Conservation (phyloP, 2,888 invertebrate genomes). For the Didymodactylos carnosus region DNA sequence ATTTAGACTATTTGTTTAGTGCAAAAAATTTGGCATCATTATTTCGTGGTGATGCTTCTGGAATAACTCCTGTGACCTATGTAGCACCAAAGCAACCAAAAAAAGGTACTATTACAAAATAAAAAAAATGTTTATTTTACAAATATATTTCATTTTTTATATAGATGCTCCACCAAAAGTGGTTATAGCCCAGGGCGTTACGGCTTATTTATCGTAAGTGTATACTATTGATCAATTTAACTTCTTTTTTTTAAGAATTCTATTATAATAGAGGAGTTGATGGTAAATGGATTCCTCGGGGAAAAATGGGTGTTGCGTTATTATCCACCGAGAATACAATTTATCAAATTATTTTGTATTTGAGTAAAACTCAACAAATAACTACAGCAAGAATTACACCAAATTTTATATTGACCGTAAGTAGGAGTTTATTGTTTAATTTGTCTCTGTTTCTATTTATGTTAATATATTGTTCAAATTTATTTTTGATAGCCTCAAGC, state of each 20-base stretch:
- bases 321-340: conserved; percentile 20
- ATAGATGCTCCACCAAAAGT: neutral
- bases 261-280: conserved; percentile 13
- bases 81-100: neutral
- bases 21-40: neutral
- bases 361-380: conserved; percentile 28
- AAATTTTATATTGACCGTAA: conserved; percentile 17
- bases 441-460: neutral
- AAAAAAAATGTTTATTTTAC: neutral
- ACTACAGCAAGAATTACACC: conserved; percentile 25
- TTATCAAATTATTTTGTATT: conserved; percentile 28
- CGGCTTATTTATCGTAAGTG: neutral
- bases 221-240: no score
- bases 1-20: no score
- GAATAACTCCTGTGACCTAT: neutral
- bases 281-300: conserved; percentile 26
- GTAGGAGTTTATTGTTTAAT: conserved; percentile 18
- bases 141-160: neutral
- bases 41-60: neutral
- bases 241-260: neutral
- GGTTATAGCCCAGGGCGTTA: neutral
- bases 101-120: neutral
- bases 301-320: conserved; percentile 29
- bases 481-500: conserved; percentile 24
- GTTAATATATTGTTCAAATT: no score